Evolutionary conservation across 2,113 vertebrate genomes (phyloP).

Genomic region (Silurus asotus): DNA sequence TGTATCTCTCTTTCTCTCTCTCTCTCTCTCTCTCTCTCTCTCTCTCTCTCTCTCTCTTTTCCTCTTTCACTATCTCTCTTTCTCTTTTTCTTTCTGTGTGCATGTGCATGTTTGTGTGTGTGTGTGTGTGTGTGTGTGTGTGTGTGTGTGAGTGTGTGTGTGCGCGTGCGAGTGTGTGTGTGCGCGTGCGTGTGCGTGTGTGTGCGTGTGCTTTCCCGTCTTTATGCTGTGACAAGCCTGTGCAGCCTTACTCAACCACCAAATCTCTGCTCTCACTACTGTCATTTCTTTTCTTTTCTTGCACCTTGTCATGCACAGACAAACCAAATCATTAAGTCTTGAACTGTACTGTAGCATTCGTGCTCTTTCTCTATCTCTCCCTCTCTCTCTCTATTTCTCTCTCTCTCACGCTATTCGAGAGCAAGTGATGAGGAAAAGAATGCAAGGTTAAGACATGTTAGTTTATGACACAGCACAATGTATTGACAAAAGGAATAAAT

Average conservation of each 20-base stretch:
- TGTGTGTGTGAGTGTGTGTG: too few relatives aligned
- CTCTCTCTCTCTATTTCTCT: neutral
- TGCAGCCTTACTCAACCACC: slow-evolving; percentile 57
- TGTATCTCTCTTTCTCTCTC: neutral
- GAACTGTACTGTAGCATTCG: neutral
- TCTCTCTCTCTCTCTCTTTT: neutral
- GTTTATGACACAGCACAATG: neutral
- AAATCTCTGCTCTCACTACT: slow-evolving; percentile 66
- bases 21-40: neutral
- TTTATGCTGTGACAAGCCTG: slow-evolving; percentile 37
- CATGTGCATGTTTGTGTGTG: too few relatives aligned
- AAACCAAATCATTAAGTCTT: slow-evolving; percentile 18
- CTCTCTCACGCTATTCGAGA: neutral
- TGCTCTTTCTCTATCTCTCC: neutral
- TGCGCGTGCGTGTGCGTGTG: too few relatives aligned
- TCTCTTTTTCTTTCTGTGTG: neutral
- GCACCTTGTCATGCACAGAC: neutral
- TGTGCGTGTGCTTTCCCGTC: slow-evolving; percentile 1
- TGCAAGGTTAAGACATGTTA: neutral
- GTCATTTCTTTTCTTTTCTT: slow-evolving; percentile 54
- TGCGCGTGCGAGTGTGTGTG: too few relatives aligned
- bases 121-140: too few relatives aligned
- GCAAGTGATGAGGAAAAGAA: neutral
- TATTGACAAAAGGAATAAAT: neutral
- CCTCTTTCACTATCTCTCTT: neutral